Percentiles rank a stretch among this genome's conserved stretches.
These are phyloP conservation scores for Chionodraco myersi DNA, from an alignment of 2,113 vertebrate genomes.

Conservation along the genomic window DNA sequence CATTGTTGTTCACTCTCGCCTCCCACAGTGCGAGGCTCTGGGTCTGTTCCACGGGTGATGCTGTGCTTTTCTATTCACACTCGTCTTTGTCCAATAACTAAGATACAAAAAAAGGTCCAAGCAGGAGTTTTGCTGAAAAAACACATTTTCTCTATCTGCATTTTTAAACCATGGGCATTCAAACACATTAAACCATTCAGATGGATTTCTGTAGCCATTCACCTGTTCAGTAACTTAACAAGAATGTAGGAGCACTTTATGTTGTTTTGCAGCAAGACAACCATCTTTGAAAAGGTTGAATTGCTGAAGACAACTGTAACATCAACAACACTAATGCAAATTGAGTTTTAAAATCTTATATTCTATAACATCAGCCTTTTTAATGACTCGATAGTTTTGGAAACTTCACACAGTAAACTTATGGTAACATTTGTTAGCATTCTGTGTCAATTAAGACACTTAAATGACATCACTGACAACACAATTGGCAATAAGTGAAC, in stretches of 20 bases:
- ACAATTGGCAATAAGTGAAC: not conserved
- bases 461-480: not conserved
- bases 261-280: not conserved
- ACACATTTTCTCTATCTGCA: constrained; percentile 5
- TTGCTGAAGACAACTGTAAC: not conserved
- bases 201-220: constrained; percentile 5
- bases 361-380: not conserved
- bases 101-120: constrained; percentile 30
- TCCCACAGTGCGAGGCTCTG: constrained; percentile 49
- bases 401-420: not conserved
- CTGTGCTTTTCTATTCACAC: constrained; percentile 56
- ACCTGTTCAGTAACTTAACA: constrained; percentile 14
- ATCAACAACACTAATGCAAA: no score
- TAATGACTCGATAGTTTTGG: not conserved
- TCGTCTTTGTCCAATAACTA: constrained; percentile 14
- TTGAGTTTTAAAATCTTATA: not conserved
- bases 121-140: constrained; percentile 16
- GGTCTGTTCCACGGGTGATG: constrained; percentile 44
- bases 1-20: constrained; percentile 59
- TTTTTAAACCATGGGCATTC: constrained; percentile 8
- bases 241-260: not conserved
- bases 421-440: not conserved
- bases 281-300: not conserved
- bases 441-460: not conserved
- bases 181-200: constrained; percentile 20